Conservation (phyloP, 2,888 invertebrate species). For the Orchestes rusci region DNA sequence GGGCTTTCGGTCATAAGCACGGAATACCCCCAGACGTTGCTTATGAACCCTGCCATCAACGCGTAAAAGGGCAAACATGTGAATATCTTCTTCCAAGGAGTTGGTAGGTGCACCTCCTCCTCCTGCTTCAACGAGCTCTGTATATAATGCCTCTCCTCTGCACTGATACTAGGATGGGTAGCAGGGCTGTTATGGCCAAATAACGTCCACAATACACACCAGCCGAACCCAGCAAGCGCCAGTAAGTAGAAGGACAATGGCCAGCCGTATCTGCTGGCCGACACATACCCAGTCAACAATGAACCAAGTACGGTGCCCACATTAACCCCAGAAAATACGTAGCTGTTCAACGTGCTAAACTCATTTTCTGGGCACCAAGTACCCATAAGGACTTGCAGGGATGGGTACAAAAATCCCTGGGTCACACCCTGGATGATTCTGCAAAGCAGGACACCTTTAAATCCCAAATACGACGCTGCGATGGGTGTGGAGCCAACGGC, state of each 20-base stretch:
- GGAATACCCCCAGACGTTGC: slow-evolving; percentile 11
- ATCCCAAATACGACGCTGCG: slow-evolving; percentile 24
- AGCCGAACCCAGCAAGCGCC: slow-evolving; percentile 53
- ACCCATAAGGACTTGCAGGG: slow-evolving; percentile 61
- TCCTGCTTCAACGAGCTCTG: slow-evolving; percentile 18
- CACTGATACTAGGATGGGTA: slow-evolving; percentile 50
- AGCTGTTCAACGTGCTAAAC: slow-evolving; percentile 59
- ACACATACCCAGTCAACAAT: slow-evolving; percentile 62
- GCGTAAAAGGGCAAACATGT: slow-evolving; percentile 15
- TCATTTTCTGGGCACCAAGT: slow-evolving; percentile 67
- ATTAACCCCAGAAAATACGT: slow-evolving; percentile 51
- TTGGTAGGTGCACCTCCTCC: slow-evolving; percentile 14
- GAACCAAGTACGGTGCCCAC: slow-evolving; percentile 59
- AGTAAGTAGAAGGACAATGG: slow-evolving; percentile 66
- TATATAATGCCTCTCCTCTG: slow-evolving; percentile 57
- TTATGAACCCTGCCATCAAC: slow-evolving; percentile 3
- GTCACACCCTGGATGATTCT: slow-evolving; percentile 54
- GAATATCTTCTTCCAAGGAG: slow-evolving; percentile 17
- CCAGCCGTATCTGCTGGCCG: slow-evolving; percentile 63
- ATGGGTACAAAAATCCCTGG: slow-evolving; percentile 65
- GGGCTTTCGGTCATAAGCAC: slow-evolving; percentile 16
- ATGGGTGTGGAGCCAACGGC: slow-evolving; percentile 51
- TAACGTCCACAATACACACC: slow-evolving; percentile 52
- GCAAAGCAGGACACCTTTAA: slow-evolving; percentile 27
- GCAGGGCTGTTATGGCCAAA: slow-evolving; percentile 59